Conservation (phyloP, 2,113 vertebrate genomes). For the Oryzias melastigma region DNA sequence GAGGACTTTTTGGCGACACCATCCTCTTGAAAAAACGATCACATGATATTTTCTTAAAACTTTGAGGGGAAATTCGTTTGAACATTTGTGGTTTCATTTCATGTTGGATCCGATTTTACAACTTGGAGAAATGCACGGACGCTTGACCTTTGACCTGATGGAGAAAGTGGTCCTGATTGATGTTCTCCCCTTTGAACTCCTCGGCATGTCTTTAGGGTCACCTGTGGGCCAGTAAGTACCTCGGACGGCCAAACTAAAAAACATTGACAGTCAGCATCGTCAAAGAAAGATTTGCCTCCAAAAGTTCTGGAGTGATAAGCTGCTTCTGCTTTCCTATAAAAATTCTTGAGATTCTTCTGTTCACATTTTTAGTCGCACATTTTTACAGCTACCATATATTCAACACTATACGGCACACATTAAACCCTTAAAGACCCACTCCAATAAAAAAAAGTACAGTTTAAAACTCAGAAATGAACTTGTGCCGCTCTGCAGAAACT, state of each 20-base stretch:
- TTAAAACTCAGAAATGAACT: too few relatives aligned
- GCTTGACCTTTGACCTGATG: conserved; percentile 27
- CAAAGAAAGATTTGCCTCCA: background rate
- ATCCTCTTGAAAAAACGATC: background rate
- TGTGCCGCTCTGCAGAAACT: too few relatives aligned
- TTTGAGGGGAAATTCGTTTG: conserved; percentile 1
- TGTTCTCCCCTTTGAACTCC: conserved; percentile 33
- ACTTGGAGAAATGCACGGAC: background rate
- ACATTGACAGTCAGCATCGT: background rate
- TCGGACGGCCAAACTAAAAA: conserved; percentile 22
- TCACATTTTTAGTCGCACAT: background rate
- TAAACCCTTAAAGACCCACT: too few relatives aligned
- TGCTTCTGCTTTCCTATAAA: background rate
- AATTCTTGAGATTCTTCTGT: background rate
- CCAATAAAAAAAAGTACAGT: too few relatives aligned
- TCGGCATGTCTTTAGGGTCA: conserved; percentile 44
- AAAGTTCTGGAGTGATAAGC: background rate
- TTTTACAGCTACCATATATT: too few relatives aligned
- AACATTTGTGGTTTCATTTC: background rate
- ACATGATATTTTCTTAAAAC: conserved; percentile 1
- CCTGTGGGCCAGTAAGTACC: conserved; percentile 22
- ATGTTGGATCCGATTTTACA: conserved; percentile 1
- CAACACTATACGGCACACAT: too few relatives aligned
- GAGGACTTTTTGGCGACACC: conserved; percentile 43
- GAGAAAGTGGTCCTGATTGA: conserved; percentile 38